Base-by-base conservation (phyloP, 2,797 vertebrate genomes). In the Eremophila alpestris region DNA sequence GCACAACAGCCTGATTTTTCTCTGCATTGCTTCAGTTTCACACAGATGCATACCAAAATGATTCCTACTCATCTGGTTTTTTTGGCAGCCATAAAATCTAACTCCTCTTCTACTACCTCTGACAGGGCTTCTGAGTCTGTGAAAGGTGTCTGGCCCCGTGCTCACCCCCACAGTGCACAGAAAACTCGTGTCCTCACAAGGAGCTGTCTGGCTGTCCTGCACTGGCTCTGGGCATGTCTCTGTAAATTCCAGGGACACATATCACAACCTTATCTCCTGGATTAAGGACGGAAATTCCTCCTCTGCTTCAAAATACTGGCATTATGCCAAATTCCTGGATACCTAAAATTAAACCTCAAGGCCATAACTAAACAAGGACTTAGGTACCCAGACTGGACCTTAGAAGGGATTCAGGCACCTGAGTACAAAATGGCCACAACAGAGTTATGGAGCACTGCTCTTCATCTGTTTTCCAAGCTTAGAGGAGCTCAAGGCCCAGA, bases 131-230 rank as follows among this genome's bases (percentile, higher is more conserved):
- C 62, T 58, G 59, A 69, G 59, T n/a, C 69, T 13, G 36, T 69
- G 62, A 23, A 85, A 93, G 65, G 71, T 65, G 76, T 62, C 79
- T 83, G 51, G 51, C 43, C 79, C 51, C 0, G 0, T 24, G 34
- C 23, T 93, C 22, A 13, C 16, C 23, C 34, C 87, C 0, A 0
- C 16, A 30, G 49, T 24, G 59, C 58, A 49, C 9, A 7, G 43
- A 49, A 67, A 32, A 89, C 23, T 3, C 0, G 0, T 46, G 73
- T 52, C 55, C 56, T 81, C 0, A 0, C 41, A 54, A 62, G 36
- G 10, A 75, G 55, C 59, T 40, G 17, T 9, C 6, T 3, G 1
- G 16, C 34, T 81, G 70, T 67, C 73, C 84, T 3, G 2, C 4
- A 1, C 32, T 0, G 0, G 63, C 1, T 0, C 41, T 49, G 38